Evolutionary conservation across 2,888 invertebrate species (phyloP).

Genomic region (Galerucella nymphaeae): DNA sequence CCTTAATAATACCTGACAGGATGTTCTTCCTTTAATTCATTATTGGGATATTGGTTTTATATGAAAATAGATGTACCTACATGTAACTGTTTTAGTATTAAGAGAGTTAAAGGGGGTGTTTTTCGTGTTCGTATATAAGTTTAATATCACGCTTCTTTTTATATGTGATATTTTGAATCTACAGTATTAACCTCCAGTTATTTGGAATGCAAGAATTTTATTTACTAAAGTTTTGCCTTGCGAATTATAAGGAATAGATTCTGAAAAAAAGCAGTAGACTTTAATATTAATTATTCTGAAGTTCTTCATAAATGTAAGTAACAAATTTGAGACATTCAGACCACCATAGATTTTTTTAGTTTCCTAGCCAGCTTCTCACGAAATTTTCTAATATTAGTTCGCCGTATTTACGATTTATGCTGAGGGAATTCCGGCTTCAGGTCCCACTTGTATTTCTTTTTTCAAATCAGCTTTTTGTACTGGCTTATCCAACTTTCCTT

Average conservation of each 20-base stretch:
- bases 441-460: background rate
- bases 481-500: background rate
- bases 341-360: background rate
- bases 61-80: background rate
- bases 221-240: too few relatives aligned
- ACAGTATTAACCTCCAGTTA: too few relatives aligned
- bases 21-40: background rate
- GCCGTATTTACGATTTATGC: slow-evolving; percentile 1
- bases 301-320: too few relatives aligned
- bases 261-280: too few relatives aligned
- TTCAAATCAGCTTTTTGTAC: background rate
- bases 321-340: background rate
- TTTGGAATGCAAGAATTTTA: too few relatives aligned
- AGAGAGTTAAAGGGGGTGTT: too few relatives aligned
- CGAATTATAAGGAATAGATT: too few relatives aligned
- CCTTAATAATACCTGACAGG: slow-evolving; percentile 54
- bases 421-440: background rate
- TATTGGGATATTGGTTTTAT: background rate
- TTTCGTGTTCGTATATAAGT: too few relatives aligned
- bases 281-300: too few relatives aligned
- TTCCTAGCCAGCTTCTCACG: background rate
- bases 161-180: too few relatives aligned
- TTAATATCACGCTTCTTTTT: too few relatives aligned
- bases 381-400: background rate
- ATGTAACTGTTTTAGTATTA: too few relatives aligned